Evolutionary conservation across 2,797 vertebrate genomes (phyloP).

Genomic region (Poecilia gillii): DNA sequence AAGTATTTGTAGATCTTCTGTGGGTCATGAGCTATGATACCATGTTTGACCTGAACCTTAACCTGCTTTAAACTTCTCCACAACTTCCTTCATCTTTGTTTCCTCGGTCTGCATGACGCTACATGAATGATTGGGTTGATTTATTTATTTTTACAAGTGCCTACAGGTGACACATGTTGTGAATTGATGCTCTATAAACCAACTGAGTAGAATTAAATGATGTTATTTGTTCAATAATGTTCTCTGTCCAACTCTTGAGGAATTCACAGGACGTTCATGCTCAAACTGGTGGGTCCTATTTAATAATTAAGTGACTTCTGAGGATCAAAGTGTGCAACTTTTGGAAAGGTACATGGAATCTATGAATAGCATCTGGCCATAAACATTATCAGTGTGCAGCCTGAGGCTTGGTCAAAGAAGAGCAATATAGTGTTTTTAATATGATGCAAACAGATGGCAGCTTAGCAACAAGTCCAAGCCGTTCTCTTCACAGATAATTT

Average conservation of each 20-base stretch:
- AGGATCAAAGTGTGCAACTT: background rate
- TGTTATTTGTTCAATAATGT: background rate
- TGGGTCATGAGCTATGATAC: too few species aligned
- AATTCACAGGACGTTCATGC: background rate
- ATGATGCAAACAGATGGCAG: background rate
- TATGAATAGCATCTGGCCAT: background rate
- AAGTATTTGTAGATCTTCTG: too few species aligned
- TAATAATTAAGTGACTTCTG: background rate
- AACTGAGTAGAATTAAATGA: background rate
- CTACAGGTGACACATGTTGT: background rate
- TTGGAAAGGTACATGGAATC: background rate
- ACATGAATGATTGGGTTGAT: background rate
- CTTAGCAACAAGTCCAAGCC: background rate
- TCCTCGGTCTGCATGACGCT: background rate
- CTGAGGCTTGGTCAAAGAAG: background rate
- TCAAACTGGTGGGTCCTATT: background rate
- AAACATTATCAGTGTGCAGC: background rate
- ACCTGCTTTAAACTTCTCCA: background rate
- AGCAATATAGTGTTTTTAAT: background rate
- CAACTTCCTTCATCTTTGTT: background rate
- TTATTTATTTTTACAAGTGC: background rate
- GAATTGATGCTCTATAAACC: background rate
- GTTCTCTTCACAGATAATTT: background rate
- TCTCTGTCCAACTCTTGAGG: background rate
- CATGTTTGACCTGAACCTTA: background rate